phyloP scores from a whole-genome alignment of 2,797 vertebrate species.

The Takifugu ocellatus region DNA sequence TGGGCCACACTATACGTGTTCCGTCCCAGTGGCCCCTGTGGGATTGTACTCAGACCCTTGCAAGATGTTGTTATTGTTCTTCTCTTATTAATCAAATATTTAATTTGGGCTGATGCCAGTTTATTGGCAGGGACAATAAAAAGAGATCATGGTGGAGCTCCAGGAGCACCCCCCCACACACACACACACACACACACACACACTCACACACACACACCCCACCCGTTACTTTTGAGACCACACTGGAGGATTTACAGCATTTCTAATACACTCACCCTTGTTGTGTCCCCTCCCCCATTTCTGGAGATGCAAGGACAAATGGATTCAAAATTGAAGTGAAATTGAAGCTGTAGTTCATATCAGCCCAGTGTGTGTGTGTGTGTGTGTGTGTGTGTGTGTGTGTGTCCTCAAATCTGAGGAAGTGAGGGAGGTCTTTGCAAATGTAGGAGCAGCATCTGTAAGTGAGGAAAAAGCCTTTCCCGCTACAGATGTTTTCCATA shows the following conservation, averaged over 20 bases:
- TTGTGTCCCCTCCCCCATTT: neutral
- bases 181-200: no score
- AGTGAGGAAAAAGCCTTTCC: no score
- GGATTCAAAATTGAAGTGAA: slow-evolving; percentile 32
- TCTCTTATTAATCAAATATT: slow-evolving; percentile 47
- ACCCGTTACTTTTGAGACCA: slow-evolving; percentile 31
- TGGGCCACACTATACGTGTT: slow-evolving; percentile 18
- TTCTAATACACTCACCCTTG: slow-evolving; percentile 15
- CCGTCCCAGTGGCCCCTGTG: slow-evolving; percentile 18
- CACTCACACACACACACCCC: slow-evolving; percentile 3
- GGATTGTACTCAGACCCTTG: slow-evolving; percentile 34
- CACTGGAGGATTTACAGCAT: slow-evolving; percentile 41
- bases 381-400: no score
- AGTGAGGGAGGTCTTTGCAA: no score
- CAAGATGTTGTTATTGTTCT: slow-evolving; percentile 52
- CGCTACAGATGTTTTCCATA: neutral
- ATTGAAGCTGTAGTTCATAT: slow-evolving; percentile 25
- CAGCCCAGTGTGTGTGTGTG: slow-evolving; percentile 15
- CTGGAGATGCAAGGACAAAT: slow-evolving; percentile 46
- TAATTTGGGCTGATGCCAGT: slow-evolving; percentile 30
- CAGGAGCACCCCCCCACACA: slow-evolving; percentile 24
- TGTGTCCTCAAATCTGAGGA: no score
- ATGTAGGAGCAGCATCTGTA: no score
- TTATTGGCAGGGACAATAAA: slow-evolving; percentile 30
- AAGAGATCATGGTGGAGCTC: slow-evolving; percentile 13